Conservation (phyloP, 2,888 invertebrate species). For the Catocala sponsa region DNA sequence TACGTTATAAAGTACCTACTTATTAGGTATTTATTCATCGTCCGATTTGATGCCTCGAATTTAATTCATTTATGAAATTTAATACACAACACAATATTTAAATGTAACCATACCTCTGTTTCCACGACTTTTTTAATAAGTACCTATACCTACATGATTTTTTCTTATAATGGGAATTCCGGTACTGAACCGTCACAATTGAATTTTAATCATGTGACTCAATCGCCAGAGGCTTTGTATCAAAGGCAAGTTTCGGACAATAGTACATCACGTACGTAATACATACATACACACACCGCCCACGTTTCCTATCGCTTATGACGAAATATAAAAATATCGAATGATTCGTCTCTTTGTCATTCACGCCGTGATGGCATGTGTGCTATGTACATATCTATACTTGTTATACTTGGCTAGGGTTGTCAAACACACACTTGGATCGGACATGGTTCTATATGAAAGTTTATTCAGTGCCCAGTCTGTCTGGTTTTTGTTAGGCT, state of each 20-base stretch:
- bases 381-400: conserved; percentile 18
- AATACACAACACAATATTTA: no score
- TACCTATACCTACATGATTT: no score
- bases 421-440: background rate
- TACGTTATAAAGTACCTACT: no score
- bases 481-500: no score
- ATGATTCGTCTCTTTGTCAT: conserved; percentile 40
- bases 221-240: conserved; percentile 4
- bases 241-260: conserved; percentile 17
- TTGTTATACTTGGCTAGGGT: no score
- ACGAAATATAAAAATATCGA: conserved; percentile 36
- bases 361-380: conserved; percentile 23
- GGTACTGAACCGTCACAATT: background rate
- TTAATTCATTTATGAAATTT: no score
- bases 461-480: no score
- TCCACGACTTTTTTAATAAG: no score
- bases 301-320: conserved; percentile 34
- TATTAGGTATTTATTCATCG: no score
- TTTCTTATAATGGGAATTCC: background rate
- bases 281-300: conserved; percentile 32
- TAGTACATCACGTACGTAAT: conserved; percentile 15
- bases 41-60: no score
- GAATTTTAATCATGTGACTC: conserved; percentile 22
- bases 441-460: no score
- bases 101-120: no score